A percentile compares a stretch with the other conserved stretches of the same genome.
phyloP scores from a whole-genome alignment of 2,113 vertebrate species.

The Marmota flaviventris region DNA sequence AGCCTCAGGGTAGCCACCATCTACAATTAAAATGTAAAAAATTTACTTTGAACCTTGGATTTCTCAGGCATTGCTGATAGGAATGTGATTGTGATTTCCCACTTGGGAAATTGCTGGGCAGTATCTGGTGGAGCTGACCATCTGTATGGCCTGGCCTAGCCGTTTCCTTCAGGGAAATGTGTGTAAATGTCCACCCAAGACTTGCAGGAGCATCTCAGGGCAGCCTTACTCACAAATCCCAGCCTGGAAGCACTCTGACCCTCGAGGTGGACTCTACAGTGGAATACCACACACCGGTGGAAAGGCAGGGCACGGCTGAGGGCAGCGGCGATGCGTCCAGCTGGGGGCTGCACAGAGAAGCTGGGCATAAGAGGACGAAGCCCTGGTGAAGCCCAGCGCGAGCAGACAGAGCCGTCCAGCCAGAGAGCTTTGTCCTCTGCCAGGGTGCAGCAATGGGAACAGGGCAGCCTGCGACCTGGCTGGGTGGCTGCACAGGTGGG shows the following conservation, averaged over 20 bases:
- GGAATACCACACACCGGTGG: accelerated
- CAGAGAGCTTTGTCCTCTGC: accelerated
- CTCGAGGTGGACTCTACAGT: neutral
- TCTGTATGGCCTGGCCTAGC: neutral
- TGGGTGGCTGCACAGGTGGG: no score
- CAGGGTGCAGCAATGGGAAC: accelerated
- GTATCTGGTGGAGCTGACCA: accelerated
- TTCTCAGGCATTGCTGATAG: neutral
- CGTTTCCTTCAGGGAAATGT: neutral
- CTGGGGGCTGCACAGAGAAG: neutral
- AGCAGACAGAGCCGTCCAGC: accelerated
- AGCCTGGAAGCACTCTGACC: no score
- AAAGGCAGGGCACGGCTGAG: neutral
- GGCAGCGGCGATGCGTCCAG: accelerated
- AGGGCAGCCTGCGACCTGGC: neutral
- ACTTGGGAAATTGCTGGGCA: neutral
- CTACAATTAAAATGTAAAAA: neutral
- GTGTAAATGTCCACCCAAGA: neutral
- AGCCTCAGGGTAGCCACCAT: neutral
- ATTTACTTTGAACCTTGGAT: neutral
- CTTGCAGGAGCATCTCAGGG: neutral
- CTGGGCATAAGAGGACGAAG: accelerated
- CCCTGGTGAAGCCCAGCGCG: neutral
- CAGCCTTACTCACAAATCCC: neutral
- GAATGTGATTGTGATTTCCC: neutral